Evolutionary conservation across 2,888 invertebrate species (phyloP).

Genomic region (Troilus luridus): DNA sequence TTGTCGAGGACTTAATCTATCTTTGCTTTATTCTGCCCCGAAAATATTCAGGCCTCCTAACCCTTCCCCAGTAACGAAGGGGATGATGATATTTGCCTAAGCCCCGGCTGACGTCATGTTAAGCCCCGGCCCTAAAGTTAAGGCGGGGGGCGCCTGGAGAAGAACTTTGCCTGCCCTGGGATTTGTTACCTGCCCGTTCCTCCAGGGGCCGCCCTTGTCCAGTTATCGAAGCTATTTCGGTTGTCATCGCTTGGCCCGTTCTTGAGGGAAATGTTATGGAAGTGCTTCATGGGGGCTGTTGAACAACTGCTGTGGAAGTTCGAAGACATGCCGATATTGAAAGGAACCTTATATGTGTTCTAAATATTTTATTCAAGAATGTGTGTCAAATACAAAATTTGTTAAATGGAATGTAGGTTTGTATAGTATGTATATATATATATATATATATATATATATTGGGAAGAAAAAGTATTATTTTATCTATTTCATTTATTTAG

Average conservation of each 20-base stretch:
- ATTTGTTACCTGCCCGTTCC: slow-evolving; percentile 34
- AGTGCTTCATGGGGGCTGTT: no score
- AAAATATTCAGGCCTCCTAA: background rate
- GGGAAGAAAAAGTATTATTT: no score
- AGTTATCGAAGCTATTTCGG: slow-evolving; percentile 4
- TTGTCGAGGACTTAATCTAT: background rate
- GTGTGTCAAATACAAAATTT: no score
- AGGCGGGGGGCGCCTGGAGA: background rate
- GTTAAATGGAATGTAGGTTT: no score
- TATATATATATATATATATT: no score
- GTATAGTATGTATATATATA: no score
- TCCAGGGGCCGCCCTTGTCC: slow-evolving; percentile 9
- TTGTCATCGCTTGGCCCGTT: background rate
- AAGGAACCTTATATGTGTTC: no score
- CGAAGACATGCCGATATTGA: no score
- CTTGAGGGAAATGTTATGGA: background rate
- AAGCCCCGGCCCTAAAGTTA: slow-evolving; percentile 30
- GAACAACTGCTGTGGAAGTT: no score
- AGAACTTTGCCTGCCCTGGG: background rate
- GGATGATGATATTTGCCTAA: slow-evolving; percentile 45
- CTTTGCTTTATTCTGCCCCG: background rate
- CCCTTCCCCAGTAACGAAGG: background rate
- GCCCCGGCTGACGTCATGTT: background rate
- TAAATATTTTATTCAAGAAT: no score
- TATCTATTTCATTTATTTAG: no score